Base-by-base conservation (phyloP, 2,888 invertebrate species). In the Caenorhabditis becei region DNA sequence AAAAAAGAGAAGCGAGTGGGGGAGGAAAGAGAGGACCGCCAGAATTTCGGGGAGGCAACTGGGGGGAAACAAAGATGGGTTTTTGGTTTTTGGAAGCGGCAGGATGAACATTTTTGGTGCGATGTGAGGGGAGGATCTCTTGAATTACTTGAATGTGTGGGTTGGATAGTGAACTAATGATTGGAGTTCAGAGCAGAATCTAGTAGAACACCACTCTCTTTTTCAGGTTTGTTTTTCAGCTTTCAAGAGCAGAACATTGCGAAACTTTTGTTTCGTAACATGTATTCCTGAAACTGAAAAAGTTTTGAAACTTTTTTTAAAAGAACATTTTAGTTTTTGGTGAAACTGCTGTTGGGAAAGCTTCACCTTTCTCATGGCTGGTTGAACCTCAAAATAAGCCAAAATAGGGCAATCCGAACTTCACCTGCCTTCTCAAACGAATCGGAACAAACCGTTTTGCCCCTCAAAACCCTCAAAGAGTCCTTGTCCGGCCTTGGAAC, bases 401-500 rank as follows among this genome's bases (percentile, higher is more conserved):
- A n/a, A n/a, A n/a, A n/a, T n/a, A n/a, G n/a, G n/a, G n/a, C n/a
- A n/a, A n/a, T n/a, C n/a, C n/a, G n/a, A n/a, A n/a, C n/a, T n/a
- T n/a, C n/a, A n/a, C n/a, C 32, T 32, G 32, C 32, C 32, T 7
- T 7, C 5, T 32, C 32, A 32, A 32, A 4, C 14, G 41, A 41
- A 41, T 41, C 41, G 41, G 41, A 41, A 41, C 14, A 14, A 41
- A 41, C 41, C 41, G 41, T 41, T 41, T 41, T 41, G n/a, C n/a
- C n/a, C n/a, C 41, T 14, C 41, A 41, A 41, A n/a, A n/a, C n/a
- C n/a, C 35, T 10, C 44, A 51, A 56, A 32, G 32, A 28, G 28
- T 20, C 41, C 41, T 14, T 14, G 10, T 14, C 4, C n/a, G 75
- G 53, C 75, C 75, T 75, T 75, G 75, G 61, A 66, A 58, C 75